Evolutionary conservation across 35 echinoderm and acorn worm genomes (phyloP).

Genomic region (Patiria miniata): DNA sequence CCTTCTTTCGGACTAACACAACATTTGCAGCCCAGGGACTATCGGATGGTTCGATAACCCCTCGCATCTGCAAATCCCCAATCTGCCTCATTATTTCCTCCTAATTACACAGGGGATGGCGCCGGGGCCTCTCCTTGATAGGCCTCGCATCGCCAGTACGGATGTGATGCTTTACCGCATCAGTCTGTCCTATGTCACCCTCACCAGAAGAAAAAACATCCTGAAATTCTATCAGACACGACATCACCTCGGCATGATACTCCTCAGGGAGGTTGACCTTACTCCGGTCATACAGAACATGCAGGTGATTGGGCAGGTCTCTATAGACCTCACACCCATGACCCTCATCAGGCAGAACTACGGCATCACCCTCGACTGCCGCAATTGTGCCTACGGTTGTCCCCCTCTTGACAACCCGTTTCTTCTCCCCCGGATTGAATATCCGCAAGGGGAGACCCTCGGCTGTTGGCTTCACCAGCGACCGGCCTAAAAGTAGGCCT

Average conservation of each 20-base stretch:
- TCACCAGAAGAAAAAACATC: not conserved
- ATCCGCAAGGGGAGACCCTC: not conserved
- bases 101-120: not conserved
- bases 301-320: not conserved
- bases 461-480: too few relatives aligned
- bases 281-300: not conserved
- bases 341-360: not conserved
- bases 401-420: not conserved
- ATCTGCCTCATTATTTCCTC: constrained; percentile 18
- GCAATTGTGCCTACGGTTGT: not conserved
- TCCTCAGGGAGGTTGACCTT: not conserved
- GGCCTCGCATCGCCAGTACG: constrained; percentile 14
- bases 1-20: constrained; percentile 49
- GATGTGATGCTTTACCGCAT: constrained; percentile 14
- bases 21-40: constrained; percentile 53
- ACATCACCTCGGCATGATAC: not conserved
- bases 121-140: not conserved
- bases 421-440: not conserved
- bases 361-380: too few relatives aligned
- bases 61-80: constrained; percentile 15
- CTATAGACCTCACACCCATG: not conserved
- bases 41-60: not conserved
- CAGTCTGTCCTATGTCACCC: not conserved
- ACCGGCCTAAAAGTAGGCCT: too few relatives aligned
- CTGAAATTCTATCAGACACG: not conserved